Conservation (phyloP, 1,140 invertebrate genomes). For the Pygmarrhopalites habei region DNA sequence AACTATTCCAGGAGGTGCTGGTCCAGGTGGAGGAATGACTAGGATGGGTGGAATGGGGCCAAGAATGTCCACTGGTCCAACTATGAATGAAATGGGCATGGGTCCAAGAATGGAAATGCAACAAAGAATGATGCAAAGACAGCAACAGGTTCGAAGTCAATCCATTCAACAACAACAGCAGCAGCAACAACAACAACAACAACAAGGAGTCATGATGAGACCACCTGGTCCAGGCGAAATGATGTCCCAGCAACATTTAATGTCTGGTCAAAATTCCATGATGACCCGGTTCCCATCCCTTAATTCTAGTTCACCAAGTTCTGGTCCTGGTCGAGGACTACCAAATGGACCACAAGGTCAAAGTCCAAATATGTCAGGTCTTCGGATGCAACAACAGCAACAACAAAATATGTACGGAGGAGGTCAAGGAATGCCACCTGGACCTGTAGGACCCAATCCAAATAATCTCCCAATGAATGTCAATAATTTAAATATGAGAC, state of each 20-base stretch:
- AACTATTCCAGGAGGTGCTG: background rate
- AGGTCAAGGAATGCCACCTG: background rate
- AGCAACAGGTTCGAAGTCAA: background rate
- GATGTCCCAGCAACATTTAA: slow-evolving; percentile 45
- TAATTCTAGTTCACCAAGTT: background rate
- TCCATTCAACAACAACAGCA: slow-evolving; percentile 20
- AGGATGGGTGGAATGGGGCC: background rate
- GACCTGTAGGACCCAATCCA: background rate
- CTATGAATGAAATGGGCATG: background rate
- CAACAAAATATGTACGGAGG: slow-evolving; percentile 1
- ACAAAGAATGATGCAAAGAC: slow-evolving; percentile 18
- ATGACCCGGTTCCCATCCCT: slow-evolving; percentile 41
- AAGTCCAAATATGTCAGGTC: background rate
- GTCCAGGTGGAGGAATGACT: slow-evolving; percentile 1
- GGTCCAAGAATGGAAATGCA: slow-evolving; percentile 19
- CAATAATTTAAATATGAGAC: background rate
- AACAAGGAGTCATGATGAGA: too few species aligned
- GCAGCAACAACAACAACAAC: slow-evolving; percentile 32
- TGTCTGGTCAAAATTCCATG: slow-evolving; percentile 43
- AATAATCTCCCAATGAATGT: slow-evolving; percentile 1
- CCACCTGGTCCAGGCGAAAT: slow-evolving; percentile 20
- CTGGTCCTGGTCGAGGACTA: background rate
- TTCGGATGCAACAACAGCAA: slow-evolving; percentile 2
- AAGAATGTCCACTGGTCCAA: background rate
- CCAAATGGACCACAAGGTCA: background rate